Conservation (phyloP, 1,140 invertebrate genomes). For the Meloidogyne chitwoodi region DNA sequence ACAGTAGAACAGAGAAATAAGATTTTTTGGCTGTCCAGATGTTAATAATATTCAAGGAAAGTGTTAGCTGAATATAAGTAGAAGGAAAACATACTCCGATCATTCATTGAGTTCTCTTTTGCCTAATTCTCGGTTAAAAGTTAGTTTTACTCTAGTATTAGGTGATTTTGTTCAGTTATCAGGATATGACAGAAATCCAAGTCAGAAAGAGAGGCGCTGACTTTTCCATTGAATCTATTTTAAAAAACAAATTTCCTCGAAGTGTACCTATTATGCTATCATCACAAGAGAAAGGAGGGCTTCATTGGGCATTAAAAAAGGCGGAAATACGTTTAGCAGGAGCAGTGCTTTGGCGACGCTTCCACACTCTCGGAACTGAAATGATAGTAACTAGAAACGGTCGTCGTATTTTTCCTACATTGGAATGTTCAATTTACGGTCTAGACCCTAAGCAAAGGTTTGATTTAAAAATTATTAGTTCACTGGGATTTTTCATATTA, state of each 20-base stretch:
- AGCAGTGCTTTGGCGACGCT: constrained; percentile 56
- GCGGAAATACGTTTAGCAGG: constrained; percentile 29
- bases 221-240: neutral
- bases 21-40: neutral
- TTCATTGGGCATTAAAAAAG: constrained; percentile 67
- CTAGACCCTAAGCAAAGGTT: constrained; percentile 80
- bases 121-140: neutral
- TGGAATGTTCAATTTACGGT: constrained; percentile 78
- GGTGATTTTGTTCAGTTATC: too few species aligned
- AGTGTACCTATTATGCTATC: neutral
- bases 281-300: neutral
- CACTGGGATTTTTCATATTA: too few species aligned
- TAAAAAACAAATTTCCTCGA: neutral
- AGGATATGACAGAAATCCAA: neutral
- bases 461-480: neutral
- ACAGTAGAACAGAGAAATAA: neutral
- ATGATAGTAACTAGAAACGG: constrained; percentile 64
- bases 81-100: neutral
- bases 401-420: constrained; percentile 90
- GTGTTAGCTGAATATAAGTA: neutral
- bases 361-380: constrained; percentile 61
- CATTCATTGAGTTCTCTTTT: neutral
- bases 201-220: neutral
- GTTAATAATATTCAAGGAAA: neutral
- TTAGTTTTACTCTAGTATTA: too few species aligned